A percentile compares a stretch with the other conserved stretches of the same genome.
Evolutionary conservation across 1,140 invertebrate species (phyloP).

Genomic region (Holotrichia oblita): DNA sequence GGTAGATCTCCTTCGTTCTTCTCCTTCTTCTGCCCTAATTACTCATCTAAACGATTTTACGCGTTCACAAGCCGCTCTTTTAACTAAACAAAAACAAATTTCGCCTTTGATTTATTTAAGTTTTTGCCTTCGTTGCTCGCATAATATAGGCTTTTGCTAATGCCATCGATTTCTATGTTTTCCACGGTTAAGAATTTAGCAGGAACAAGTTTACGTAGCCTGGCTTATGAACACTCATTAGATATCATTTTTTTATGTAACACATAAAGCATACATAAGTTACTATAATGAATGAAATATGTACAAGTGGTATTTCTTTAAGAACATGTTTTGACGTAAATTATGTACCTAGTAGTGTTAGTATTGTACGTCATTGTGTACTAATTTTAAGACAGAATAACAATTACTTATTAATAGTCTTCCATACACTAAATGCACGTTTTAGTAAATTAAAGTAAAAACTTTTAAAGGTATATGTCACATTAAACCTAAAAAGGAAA

Average conservation of each 20-base stretch:
- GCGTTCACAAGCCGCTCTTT: constrained; percentile 1
- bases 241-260: too few species aligned
- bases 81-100: background rate
- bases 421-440: too few species aligned
- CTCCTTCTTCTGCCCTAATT: constrained; percentile 22
- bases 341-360: too few species aligned
- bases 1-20: too few species aligned
- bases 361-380: too few species aligned
- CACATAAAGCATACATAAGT: too few species aligned
- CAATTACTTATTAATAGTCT: too few species aligned
- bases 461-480: background rate
- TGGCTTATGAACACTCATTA: background rate
- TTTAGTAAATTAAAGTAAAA: too few species aligned
- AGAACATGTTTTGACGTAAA: background rate
- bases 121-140: background rate
- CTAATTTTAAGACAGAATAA: too few species aligned
- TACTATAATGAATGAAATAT: too few species aligned
- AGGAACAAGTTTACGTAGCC: background rate
- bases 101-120: constrained; percentile 15
- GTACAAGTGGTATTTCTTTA: too few species aligned
- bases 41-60: background rate
- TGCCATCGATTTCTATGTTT: background rate
- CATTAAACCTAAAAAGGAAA: background rate
- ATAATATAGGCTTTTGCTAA: background rate
- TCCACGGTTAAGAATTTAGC: background rate